Base-by-base conservation (phyloP, 2,113 vertebrate genomes). In the Ibidorhyncha struthersii region DNA sequence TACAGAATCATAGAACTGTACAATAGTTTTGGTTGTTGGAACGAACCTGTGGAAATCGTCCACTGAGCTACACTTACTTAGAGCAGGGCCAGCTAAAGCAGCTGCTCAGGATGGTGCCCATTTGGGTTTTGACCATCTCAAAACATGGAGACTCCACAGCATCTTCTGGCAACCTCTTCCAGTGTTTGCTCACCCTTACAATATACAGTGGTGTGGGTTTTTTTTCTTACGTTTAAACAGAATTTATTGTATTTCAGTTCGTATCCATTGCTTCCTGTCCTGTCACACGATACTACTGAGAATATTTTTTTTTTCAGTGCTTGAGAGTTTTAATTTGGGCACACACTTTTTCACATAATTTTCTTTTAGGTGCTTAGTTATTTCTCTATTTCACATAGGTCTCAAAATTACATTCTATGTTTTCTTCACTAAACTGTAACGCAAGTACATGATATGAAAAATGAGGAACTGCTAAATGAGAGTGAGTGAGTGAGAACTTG, bases 181-280 rank as follows among this genome's bases (percentile, higher is more conserved):
- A 34, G 18, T 62, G 55, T 90, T 92, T 47, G 9, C 22, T 84
- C 29, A 62, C 36, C 29, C 16, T 80, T 82, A 53, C 5, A 40
- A 21, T 30, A 5, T 10, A 18, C 15, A 78, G 21, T 45, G 4
- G 0, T 20, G 45, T 32, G 6, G 4, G 19, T 32, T 32, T 21
- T 79, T 76, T 74, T 36, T 7, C n/a, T 45, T 21, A 18, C 0
- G 0, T 67, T 77, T 69, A 30, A 72, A 45, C 5, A 22, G 14
- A 67, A 36, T 77, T 72, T 50, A 15, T 62, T 70, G 3, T 79
- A 27, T 67, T 89, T 82, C 34, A 56, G 0, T 74, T 52, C 47
- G 7, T 71, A 59, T 45, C 32, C 2, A 0, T 50, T 72, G 14
- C 26, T 69, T 61, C 36, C 53, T 82, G 59, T 45, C 65, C 55